Conservation (phyloP, 92 coral and sea anemone genomes). For the Ricordea florida region DNA sequence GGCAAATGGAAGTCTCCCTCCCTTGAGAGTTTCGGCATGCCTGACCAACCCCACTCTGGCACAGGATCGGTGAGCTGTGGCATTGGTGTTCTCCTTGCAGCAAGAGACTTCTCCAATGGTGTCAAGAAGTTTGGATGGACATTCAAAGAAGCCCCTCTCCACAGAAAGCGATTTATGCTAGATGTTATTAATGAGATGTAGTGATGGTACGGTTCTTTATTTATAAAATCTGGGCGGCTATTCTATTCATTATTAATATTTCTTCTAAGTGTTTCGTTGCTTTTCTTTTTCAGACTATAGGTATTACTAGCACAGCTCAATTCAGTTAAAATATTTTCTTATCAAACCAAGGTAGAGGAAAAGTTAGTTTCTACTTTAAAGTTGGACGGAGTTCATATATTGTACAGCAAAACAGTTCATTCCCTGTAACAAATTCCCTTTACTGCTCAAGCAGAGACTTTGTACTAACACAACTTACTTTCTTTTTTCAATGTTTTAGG, state of each 20-base stretch:
- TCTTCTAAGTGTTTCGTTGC: too few relatives aligned
- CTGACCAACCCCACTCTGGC: conserved; percentile 7
- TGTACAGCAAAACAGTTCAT: not conserved
- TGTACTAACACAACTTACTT: too few relatives aligned
- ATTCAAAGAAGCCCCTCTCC: not conserved
- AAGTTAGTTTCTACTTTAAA: not conserved
- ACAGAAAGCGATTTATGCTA: conserved; percentile 5
- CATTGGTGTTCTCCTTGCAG: not conserved
- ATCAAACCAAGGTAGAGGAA: not conserved
- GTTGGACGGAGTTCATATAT: not conserved
- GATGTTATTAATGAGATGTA: not conserved
- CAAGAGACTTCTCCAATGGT: not conserved
- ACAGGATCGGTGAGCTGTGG: not conserved
- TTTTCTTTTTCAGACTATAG: not conserved
- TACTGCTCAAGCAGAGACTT: not conserved
- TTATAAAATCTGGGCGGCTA: not conserved
- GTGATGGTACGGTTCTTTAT: too few relatives aligned
- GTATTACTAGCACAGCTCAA: not conserved
- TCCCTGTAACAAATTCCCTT: not conserved
- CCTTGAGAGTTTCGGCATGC: not conserved
- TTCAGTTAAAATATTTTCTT: not conserved
- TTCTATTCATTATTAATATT: not conserved
- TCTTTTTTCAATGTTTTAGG: too few relatives aligned
- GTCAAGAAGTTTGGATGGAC: not conserved
- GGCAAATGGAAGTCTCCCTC: not conserved